These are phyloP conservation scores for Zhuqinia jingwanae DNA, from an alignment of 2,888 invertebrate genomes.

Conservation along the genomic window DNA sequence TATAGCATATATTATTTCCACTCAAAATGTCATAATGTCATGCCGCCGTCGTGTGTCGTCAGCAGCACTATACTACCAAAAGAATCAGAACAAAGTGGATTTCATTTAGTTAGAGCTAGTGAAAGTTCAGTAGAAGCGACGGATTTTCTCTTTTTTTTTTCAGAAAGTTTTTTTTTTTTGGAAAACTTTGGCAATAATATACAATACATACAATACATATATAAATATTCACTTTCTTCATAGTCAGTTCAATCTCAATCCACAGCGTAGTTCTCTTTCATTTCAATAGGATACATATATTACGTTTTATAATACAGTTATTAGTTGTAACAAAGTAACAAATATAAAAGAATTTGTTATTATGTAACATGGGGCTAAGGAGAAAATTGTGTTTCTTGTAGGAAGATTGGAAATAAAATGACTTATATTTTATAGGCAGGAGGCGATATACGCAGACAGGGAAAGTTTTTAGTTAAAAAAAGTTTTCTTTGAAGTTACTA, in stretches of 20 bases:
- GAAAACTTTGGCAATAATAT: neutral
- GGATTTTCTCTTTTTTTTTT: constrained; percentile 6
- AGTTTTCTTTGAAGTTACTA: constrained; percentile 45
- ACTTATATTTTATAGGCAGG: constrained; percentile 1
- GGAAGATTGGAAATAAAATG: constrained; percentile 43
- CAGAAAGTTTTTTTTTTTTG: neutral
- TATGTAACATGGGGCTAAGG: constrained; percentile 7
- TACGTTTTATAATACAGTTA: neutral
- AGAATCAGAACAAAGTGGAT: constrained; percentile 30
- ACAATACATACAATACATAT: too few species aligned
- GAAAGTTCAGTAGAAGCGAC: constrained; percentile 1
- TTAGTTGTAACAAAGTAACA: constrained; percentile 39
- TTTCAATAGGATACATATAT: neutral
- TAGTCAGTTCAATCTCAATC: too few species aligned
- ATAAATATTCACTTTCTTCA: too few species aligned
- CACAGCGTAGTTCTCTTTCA: neutral
- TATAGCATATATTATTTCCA: constrained; percentile 13
- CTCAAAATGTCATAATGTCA: constrained; percentile 45
- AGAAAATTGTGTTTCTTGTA: neutral
- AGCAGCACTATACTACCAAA: constrained; percentile 8
- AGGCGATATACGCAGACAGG: constrained; percentile 26
- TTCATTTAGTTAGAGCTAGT: constrained; percentile 1
- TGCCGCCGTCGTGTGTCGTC: constrained; percentile 4
- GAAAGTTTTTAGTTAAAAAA: constrained; percentile 14
- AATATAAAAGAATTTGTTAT: constrained; percentile 1